These are phyloP conservation scores for Acanthochromis polyacanthus DNA, from an alignment of 2,113 vertebrate genomes.

Conservation along the genomic window DNA sequence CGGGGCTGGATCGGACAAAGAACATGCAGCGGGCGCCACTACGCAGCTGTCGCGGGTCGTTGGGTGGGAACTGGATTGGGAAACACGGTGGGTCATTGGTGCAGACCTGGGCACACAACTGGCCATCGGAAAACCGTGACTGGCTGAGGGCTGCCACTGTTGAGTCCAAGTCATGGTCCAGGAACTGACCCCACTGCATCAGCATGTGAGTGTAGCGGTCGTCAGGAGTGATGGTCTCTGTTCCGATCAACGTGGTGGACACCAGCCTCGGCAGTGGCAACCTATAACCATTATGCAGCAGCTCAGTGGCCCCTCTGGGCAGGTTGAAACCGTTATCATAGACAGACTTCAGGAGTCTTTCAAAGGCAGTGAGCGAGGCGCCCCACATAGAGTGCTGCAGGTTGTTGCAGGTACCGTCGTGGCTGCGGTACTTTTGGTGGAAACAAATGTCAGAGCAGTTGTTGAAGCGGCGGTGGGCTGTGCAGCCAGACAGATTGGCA, in stretches of 20 bases:
- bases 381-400: slow-evolving; percentile 99
- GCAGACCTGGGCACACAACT: slow-evolving; percentile 92
- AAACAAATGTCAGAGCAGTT: slow-evolving; percentile 99
- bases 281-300: slow-evolving; percentile 86
- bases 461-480: slow-evolving; percentile 93
- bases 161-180: slow-evolving; percentile 96
- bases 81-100: slow-evolving; percentile 96
- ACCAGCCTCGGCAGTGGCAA: slow-evolving; percentile 93
- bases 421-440: slow-evolving; percentile 96
- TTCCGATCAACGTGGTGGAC: slow-evolving; percentile 94
- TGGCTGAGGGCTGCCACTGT: slow-evolving; percentile 95
- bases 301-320: slow-evolving; percentile 88
- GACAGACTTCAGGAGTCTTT: slow-evolving; percentile 94
- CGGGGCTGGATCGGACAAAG: slow-evolving; percentile 97
- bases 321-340: slow-evolving; percentile 98
- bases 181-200: slow-evolving; percentile 99
- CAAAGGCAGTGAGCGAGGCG: slow-evolving; percentile 96
- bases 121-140: slow-evolving; percentile 96
- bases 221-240: slow-evolving; percentile 93
- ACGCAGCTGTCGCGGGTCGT: slow-evolving; percentile 88
- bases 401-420: slow-evolving; percentile 98
- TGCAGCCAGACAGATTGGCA: slow-evolving; percentile 97
- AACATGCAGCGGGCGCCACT: slow-evolving; percentile 96
- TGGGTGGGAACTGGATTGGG: slow-evolving; percentile 93
- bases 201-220: slow-evolving; percentile 96